Conservation (phyloP, 2,888 invertebrate species). For the Agrotis exclamationis region DNA sequence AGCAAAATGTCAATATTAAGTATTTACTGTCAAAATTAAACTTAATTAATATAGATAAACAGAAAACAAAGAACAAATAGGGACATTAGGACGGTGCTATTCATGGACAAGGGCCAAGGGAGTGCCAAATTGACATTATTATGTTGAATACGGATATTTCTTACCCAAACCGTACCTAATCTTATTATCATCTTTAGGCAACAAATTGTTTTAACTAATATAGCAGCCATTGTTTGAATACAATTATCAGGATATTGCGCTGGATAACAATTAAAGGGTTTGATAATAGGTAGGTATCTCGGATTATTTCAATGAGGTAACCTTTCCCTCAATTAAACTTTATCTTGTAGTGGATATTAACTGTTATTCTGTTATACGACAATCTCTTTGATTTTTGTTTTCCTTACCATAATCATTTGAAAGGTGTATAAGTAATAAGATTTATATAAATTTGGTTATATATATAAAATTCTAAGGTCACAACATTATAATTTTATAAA, state of each 20-base stretch:
- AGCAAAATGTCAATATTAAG: background rate
- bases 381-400: too few species aligned
- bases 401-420: too few species aligned
- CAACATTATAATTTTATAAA: too few species aligned
- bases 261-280: constrained; percentile 61
- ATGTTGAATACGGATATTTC: constrained; percentile 60
- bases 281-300: constrained; percentile 44
- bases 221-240: constrained; percentile 56
- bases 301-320: constrained; percentile 51
- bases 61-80: constrained; percentile 43
- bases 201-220: constrained; percentile 60
- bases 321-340: constrained; percentile 33
- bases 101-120: constrained; percentile 27
- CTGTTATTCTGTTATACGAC: background rate
- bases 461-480: too few species aligned
- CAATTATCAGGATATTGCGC: constrained; percentile 60
- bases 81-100: constrained; percentile 29
- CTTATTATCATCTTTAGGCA: constrained; percentile 56
- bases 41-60: constrained; percentile 25
- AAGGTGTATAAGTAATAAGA: too few species aligned
- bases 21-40: background rate
- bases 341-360: constrained; percentile 19
- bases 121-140: constrained; percentile 44
- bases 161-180: constrained; percentile 56
- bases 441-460: too few species aligned